Evolutionary conservation across 2,113 vertebrate species (phyloP).

Genomic region (Aphelocoma coerulescens): DNA sequence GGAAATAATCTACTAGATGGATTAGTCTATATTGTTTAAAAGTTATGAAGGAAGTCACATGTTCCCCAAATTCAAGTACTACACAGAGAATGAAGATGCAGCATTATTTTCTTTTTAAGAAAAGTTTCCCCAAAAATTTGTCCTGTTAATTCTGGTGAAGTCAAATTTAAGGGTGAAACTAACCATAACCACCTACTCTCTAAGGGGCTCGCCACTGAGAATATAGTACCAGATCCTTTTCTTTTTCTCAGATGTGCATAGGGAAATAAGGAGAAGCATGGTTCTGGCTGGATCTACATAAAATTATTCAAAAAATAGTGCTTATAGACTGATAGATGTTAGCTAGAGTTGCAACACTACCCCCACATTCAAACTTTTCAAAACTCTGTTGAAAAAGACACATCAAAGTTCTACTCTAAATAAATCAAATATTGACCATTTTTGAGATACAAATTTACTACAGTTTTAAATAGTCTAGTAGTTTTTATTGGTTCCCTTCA

Average conservation of each 20-base stretch:
- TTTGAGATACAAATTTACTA: not conserved
- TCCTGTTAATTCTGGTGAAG: not conserved
- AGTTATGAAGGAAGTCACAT: not conserved
- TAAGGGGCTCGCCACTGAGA: not conserved
- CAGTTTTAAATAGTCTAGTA: not conserved
- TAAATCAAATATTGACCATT: not conserved
- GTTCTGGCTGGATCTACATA: not conserved
- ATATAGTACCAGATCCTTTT: not conserved
- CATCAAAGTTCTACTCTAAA: not conserved
- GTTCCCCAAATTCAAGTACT: not conserved
- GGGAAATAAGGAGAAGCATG: not conserved
- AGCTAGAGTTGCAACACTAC: not conserved
- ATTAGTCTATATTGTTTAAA: not conserved
- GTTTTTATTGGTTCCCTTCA: not conserved
- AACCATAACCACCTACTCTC: not conserved
- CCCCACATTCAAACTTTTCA: not conserved
- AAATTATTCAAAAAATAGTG: not conserved
- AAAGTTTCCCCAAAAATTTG: accelerated
- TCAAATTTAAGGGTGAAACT: not conserved
- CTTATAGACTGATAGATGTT: not conserved
- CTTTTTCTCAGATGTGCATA: not conserved
- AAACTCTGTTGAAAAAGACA: not conserved
- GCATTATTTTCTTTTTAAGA: not conserved
- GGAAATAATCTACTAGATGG: not conserved
- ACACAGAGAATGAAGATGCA: not conserved